Percentiles rank a stretch among this genome's conserved stretches.
Conservation (phyloP, 1,140 invertebrate species). For the Drosophila malerkotliana region DNA sequence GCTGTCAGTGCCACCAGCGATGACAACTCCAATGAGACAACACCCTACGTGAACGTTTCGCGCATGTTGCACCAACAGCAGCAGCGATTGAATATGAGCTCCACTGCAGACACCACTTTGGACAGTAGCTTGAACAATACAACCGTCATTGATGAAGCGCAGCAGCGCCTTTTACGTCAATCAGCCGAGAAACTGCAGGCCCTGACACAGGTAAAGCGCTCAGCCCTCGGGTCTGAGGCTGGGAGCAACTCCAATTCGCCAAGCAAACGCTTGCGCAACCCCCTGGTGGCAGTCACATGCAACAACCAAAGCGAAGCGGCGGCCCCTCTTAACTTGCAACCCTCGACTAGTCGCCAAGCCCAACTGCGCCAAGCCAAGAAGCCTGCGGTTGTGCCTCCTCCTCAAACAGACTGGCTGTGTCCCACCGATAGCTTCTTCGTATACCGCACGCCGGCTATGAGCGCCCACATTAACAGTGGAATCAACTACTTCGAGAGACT, state of each 20-base stretch:
- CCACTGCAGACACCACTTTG: slow-evolving; percentile 49
- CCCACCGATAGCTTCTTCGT: slow-evolving; percentile 64
- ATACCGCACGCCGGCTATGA: slow-evolving; percentile 62
- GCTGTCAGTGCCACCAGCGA: slow-evolving; percentile 68
- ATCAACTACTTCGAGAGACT: slow-evolving; percentile 87
- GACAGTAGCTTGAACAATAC: slow-evolving; percentile 43
- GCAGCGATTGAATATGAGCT: slow-evolving; percentile 46
- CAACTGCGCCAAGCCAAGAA: slow-evolving; percentile 48
- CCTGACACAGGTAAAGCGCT: slow-evolving; percentile 48
- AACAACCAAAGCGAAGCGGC: slow-evolving; percentile 26
- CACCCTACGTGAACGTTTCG: slow-evolving; percentile 60
- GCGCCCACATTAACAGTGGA: slow-evolving; percentile 54
- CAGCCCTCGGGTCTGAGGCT: slow-evolving; percentile 28
- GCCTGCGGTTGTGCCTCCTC: background rate
- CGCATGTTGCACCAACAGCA: slow-evolving; percentile 64
- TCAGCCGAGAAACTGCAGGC: slow-evolving; percentile 43
- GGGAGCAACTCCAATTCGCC: slow-evolving; percentile 69
- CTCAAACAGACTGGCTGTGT: slow-evolving; percentile 6
- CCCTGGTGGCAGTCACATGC: slow-evolving; percentile 62
- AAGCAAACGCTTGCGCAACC: slow-evolving; percentile 68
- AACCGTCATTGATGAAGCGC: slow-evolving; percentile 44
- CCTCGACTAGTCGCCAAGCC: slow-evolving; percentile 74
- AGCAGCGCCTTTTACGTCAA: slow-evolving; percentile 31
- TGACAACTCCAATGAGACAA: slow-evolving; percentile 79
- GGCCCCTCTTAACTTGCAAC: slow-evolving; percentile 53